Conservation (phyloP, 2,113 vertebrate genomes). For the Prionailurus bengalensis region DNA sequence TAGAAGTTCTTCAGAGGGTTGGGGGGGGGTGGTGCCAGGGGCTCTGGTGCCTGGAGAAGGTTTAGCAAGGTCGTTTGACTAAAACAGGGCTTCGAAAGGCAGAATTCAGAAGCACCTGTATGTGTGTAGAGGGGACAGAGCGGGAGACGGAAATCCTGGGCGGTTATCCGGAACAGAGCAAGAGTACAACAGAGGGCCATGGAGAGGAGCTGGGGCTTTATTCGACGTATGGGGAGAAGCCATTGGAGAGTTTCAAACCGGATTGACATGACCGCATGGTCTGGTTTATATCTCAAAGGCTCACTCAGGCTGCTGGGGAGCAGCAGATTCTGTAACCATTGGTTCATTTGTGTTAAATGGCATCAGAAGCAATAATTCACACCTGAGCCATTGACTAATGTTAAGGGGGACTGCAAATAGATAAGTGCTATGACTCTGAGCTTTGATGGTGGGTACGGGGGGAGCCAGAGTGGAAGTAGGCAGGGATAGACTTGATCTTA, state of each 20-base stretch:
- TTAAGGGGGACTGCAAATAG: not conserved
- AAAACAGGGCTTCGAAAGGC: not conserved
- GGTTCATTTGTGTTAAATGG: not conserved
- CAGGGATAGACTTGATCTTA: not conserved
- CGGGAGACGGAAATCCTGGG: rapidly evolving
- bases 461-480: not conserved
- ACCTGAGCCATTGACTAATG: not conserved
- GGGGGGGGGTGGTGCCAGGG: not conserved
- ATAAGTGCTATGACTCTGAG: not conserved
- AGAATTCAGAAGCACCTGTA: not conserved
- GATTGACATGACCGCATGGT: not conserved
- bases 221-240: not conserved
- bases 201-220: not conserved
- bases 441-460: too few relatives aligned
- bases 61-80: too few relatives aligned
- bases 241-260: not conserved
- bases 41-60: not conserved
- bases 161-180: not conserved
- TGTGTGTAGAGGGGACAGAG: not conserved
- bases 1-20: not conserved
- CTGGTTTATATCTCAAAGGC: not conserved
- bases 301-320: not conserved
- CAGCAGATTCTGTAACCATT: not conserved
- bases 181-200: not conserved
- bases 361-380: not conserved